Percentiles rank a stretch among this genome's conserved stretches.
phyloP scores from a whole-genome alignment of 2,888 invertebrate species.

The Ophion slaviceki region DNA sequence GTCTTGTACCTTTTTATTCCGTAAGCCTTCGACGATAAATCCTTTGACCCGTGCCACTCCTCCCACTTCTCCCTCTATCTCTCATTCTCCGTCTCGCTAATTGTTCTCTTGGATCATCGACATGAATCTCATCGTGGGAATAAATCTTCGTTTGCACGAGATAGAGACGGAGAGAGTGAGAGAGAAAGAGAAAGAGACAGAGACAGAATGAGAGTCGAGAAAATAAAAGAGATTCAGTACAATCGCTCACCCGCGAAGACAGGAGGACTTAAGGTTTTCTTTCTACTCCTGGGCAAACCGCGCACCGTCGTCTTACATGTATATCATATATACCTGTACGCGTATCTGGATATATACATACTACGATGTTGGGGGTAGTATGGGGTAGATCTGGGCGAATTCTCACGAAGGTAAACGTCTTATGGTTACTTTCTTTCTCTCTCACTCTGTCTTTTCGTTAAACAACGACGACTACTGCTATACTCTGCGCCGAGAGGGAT shows the following conservation, averaged over 20 bases:
- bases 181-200: constrained; percentile 6
- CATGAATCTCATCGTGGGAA: constrained; percentile 57
- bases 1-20: constrained; percentile 9
- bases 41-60: constrained; percentile 45
- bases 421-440: constrained; percentile 77
- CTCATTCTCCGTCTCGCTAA: constrained; percentile 47
- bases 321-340: constrained; percentile 5
- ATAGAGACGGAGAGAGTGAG: constrained; percentile 13
- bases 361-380: not conserved
- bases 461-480: constrained; percentile 70
- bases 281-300: constrained; percentile 37
- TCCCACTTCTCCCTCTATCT: constrained; percentile 7
- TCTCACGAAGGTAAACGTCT: constrained; percentile 69
- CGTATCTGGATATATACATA: constrained; percentile 12
- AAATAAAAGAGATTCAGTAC: constrained; percentile 63
- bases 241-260: constrained; percentile 65
- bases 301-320: constrained; percentile 32
- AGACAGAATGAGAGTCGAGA: constrained; percentile 32
- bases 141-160: constrained; percentile 62
- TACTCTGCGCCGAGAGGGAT: constrained; percentile 77
- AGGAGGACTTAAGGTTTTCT: constrained; percentile 61
- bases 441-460: constrained; percentile 38
- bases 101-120: constrained; percentile 63
- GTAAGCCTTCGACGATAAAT: constrained; percentile 61
- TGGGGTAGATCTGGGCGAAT: constrained; percentile 49